phyloP scores from a whole-genome alignment of 2,888 invertebrate species.

The Xestia rhomboidea region DNA sequence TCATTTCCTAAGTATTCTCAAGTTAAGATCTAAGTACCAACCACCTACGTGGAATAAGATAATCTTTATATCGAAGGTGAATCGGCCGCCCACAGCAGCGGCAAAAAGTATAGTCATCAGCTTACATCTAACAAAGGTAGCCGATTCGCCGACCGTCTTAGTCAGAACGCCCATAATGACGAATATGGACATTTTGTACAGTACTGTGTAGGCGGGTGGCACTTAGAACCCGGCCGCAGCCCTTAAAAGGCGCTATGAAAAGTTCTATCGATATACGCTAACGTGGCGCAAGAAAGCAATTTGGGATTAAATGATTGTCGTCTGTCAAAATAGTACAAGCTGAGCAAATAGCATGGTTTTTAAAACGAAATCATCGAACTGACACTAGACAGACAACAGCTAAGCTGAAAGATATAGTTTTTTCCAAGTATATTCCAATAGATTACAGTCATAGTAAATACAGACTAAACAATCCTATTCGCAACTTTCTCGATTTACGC shows the following conservation, averaged over 20 bases:
- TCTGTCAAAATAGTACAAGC: constrained; percentile 30
- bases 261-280: constrained; percentile 68
- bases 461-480: constrained; percentile 6
- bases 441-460: background rate
- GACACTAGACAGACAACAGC: background rate
- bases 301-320: constrained; percentile 34
- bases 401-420: background rate
- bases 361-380: background rate
- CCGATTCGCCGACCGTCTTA: constrained; percentile 85
- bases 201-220: constrained; percentile 85
- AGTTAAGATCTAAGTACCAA: constrained; percentile 72
- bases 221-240: constrained; percentile 81
- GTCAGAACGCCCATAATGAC: constrained; percentile 87
- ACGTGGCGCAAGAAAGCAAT: constrained; percentile 48
- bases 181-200: constrained; percentile 88
- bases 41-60: constrained; percentile 83
- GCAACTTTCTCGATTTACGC: constrained; percentile 24
- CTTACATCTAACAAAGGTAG: constrained; percentile 85
- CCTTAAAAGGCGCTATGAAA: constrained; percentile 81
- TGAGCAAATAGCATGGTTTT: background rate
- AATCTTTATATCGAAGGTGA: constrained; percentile 88
- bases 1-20: constrained; percentile 77
- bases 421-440: background rate
- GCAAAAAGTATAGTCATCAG: constrained; percentile 85
- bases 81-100: constrained; percentile 85